These are phyloP conservation scores for Caranx ignobilis DNA, from an alignment of 2,113 vertebrate genomes.

Conservation along the genomic window DNA sequence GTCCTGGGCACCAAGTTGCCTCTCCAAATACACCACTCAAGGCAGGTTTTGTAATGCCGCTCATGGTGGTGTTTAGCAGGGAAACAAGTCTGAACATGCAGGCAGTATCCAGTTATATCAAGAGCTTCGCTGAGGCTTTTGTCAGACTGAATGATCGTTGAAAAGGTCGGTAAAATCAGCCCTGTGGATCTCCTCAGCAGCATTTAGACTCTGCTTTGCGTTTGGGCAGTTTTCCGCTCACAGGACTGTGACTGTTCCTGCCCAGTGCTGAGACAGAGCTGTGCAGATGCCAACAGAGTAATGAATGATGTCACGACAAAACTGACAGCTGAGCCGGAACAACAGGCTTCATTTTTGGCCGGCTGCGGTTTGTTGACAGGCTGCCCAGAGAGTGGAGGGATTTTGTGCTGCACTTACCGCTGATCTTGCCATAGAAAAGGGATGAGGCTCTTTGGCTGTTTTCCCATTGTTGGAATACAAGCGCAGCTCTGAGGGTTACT, in stretches of 20 bases:
- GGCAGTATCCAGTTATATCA: slow-evolving; percentile 16
- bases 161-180: neutral
- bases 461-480: slow-evolving; percentile 31
- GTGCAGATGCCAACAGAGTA: slow-evolving; percentile 52
- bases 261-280: slow-evolving; percentile 32
- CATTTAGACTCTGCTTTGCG: slow-evolving; percentile 19
- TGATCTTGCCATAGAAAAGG: slow-evolving; percentile 40
- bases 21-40: neutral
- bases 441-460: slow-evolving; percentile 38
- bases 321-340: slow-evolving; percentile 65
- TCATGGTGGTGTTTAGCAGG: neutral
- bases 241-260: slow-evolving; percentile 31
- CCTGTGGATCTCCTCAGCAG: slow-evolving; percentile 8
- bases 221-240: slow-evolving; percentile 20
- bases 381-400: slow-evolving; percentile 54
- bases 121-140: slow-evolving; percentile 13
- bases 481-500: neutral
- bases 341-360: slow-evolving; percentile 67
- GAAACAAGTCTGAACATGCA: slow-evolving; percentile 49
- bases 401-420: slow-evolving; percentile 55
- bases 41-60: slow-evolving; percentile 17
- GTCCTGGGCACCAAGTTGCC: neutral
- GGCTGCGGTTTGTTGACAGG: slow-evolving; percentile 57
- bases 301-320: slow-evolving; percentile 69
- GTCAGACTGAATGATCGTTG: neutral